phyloP scores from a whole-genome alignment of 1,140 invertebrate genomes.

The Drosophila neocordata region DNA sequence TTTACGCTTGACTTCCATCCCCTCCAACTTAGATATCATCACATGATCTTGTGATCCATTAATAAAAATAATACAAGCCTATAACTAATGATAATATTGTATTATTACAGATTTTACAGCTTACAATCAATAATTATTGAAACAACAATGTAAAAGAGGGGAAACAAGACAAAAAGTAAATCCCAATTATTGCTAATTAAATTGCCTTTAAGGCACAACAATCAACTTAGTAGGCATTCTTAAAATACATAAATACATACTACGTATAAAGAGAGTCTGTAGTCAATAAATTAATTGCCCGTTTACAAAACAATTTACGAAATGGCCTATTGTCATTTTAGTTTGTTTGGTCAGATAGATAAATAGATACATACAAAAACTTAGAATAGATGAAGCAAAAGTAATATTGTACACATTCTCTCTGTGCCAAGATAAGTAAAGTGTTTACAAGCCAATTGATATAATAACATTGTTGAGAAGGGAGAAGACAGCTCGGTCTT shows the following conservation, averaged over 20 bases:
- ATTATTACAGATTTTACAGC: too few relatives aligned
- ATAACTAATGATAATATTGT: conserved; percentile 4
- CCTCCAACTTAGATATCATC: neutral
- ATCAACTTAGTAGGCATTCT: neutral
- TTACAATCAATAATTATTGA: neutral
- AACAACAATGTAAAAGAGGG: neutral
- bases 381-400: conserved; percentile 16
- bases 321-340: conserved; percentile 37
- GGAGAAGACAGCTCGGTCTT: conserved; percentile 10
- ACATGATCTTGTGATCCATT: conserved; percentile 3
- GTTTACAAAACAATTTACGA: conserved; percentile 53
- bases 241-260: neutral
- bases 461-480: conserved; percentile 40
- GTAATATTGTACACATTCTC: conserved; percentile 21
- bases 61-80: neutral
- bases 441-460: conserved; percentile 67
- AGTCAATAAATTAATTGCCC: conserved; percentile 50
- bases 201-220: neutral
- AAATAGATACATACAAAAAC: too few relatives aligned
- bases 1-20: neutral
- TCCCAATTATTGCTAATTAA: neutral
- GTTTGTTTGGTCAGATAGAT: conserved; percentile 7
- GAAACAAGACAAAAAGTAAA: neutral
- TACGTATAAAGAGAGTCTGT: neutral
- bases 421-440: conserved; percentile 44